A percentile compares a stretch with the other conserved stretches of the same genome.
Evolutionary conservation across 2,888 invertebrate species (phyloP).

Genomic region (Apoda limacodes): DNA sequence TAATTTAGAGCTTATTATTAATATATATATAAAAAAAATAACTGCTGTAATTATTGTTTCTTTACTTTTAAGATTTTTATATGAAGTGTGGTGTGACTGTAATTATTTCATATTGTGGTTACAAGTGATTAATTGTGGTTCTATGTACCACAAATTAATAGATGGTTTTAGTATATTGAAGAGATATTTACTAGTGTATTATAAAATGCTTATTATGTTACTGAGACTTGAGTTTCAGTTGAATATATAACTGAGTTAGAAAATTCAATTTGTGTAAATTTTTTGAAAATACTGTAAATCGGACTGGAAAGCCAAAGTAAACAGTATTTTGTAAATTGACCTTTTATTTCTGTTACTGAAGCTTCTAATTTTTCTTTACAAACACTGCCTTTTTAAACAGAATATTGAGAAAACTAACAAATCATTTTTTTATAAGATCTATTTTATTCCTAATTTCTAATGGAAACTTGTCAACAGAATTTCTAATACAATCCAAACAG

Average conservation of each 20-base stretch:
- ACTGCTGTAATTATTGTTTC: constrained; percentile 65
- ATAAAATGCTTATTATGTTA: too few relatives aligned
- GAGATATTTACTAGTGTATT: too few relatives aligned
- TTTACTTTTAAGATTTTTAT: constrained; percentile 55
- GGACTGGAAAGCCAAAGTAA: constrained; percentile 69
- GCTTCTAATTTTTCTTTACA: neutral
- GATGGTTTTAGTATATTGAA: too few relatives aligned
- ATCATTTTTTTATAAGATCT: constrained; percentile 37
- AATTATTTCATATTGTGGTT: constrained; percentile 24
- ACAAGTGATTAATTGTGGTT: too few relatives aligned
- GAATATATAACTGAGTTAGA: constrained; percentile 59
- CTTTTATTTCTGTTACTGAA: constrained; percentile 13
- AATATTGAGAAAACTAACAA: neutral
- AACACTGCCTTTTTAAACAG: neutral
- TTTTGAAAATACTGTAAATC: constrained; percentile 63
- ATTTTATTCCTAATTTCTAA: constrained; percentile 75
- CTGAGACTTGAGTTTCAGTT: constrained; percentile 49
- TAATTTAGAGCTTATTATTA: constrained; percentile 69
- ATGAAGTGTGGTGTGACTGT: constrained; percentile 31
- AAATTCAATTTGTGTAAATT: constrained; percentile 55
- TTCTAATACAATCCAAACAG: constrained; percentile 78
- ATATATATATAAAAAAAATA: constrained; percentile 60
- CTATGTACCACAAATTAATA: too few relatives aligned
- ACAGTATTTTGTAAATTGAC: constrained; percentile 58
- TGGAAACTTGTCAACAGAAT: constrained; percentile 74